Conservation (phyloP, 2,113 vertebrate species). For the Labeo catla region DNA sequence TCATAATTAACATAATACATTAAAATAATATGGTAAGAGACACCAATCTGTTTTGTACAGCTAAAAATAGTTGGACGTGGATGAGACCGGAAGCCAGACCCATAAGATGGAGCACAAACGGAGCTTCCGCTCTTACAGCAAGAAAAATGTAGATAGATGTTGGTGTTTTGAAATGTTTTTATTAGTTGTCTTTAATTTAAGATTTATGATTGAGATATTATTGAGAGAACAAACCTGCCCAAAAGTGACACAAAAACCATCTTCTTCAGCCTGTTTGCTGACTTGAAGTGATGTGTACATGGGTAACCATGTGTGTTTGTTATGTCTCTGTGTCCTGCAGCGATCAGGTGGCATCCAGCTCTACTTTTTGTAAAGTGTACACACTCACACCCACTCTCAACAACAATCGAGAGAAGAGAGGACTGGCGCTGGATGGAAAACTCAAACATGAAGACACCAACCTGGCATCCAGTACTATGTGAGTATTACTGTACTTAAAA, state of each 20-base stretch:
- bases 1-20: no score
- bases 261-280: background rate
- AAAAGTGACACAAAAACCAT: background rate
- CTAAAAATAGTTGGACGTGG: no score
- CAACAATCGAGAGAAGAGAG: conserved; percentile 88
- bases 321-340: conserved; percentile 63
- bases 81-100: no score
- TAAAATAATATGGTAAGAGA: no score
- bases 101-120: no score
- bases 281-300: background rate
- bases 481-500: conserved; percentile 44
- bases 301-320: background rate
- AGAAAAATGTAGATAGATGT: background rate
- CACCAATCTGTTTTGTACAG: no score
- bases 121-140: no score
- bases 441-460: conserved; percentile 94
- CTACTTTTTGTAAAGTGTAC: conserved; percentile 92
- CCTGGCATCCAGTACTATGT: conserved; percentile 92
- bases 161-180: background rate
- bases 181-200: background rate
- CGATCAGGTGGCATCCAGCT: conserved; percentile 88
- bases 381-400: conserved; percentile 86
- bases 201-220: background rate
- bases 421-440: conserved; percentile 88
- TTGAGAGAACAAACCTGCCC: background rate